Conservation (phyloP, 2,797 vertebrate species). For the Ataeniobius toweri region DNA sequence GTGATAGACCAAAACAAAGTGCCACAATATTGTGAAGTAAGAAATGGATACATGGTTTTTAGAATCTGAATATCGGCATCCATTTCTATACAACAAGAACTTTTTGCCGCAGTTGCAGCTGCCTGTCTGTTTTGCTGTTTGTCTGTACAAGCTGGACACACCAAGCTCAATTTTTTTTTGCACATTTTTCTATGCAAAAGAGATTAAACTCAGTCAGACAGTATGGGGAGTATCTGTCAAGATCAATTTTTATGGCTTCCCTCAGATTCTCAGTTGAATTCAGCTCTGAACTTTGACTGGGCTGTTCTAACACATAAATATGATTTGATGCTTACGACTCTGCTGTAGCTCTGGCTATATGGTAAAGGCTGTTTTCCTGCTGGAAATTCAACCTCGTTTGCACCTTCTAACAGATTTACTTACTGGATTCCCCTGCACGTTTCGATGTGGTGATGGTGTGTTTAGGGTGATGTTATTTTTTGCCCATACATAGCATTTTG, state of each 20-base stretch:
- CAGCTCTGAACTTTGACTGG: not conserved
- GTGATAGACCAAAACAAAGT: not conserved
- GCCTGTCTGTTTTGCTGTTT: too few species aligned
- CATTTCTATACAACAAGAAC: not conserved
- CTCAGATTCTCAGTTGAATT: not conserved
- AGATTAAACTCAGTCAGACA: not conserved
- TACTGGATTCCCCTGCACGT: not conserved
- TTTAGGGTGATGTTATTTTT: not conserved
- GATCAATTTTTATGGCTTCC: not conserved
- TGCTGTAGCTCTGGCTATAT: too few species aligned
- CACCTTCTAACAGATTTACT: too few species aligned
- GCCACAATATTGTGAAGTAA: not conserved
- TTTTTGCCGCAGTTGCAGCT: not conserved
- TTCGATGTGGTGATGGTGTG: not conserved
- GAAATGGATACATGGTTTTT: not conserved
- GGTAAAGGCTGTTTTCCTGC: too few species aligned
- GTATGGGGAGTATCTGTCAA: not conserved
- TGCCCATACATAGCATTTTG: not conserved
- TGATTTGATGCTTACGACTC: not conserved
- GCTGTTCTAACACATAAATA: not conserved
- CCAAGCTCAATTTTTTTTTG: too few species aligned
- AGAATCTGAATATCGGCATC: not conserved
- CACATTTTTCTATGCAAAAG: not conserved
- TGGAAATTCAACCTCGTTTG: too few species aligned
- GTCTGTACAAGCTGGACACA: too few species aligned